Evolutionary conservation across 2,797 vertebrate species (phyloP), one percentile per base, ranked within the genome.

Genomic region (Lacerta agilis): DNA sequence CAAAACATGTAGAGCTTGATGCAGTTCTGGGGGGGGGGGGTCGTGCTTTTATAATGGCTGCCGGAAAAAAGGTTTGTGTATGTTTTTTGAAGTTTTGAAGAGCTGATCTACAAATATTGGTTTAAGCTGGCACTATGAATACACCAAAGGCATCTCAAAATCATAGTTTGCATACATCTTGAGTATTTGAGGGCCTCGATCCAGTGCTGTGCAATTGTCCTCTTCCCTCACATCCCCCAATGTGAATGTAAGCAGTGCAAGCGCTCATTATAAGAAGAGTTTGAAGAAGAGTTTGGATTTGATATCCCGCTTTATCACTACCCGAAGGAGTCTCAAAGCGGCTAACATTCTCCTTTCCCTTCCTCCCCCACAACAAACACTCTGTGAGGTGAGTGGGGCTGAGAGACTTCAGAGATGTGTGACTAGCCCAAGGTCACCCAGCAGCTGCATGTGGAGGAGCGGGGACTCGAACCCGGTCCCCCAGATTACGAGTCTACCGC

Each of bases 21-120:
- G 64, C 38, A 77, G 75, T 89, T 87, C 67, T 90, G 61, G 83
- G 82, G 83, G 92, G 86, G n/a, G n/a, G n/a, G n/a, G n/a, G n/a
- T n/a, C n/a, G 58, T 43, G 45, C 72, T 55, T 87, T 85, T 80
- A 58, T 81, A 49, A 87, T 78, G 8, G 58, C 25, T 15, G 10
- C 33, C 77, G 33, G 2, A 33, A 33, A 33, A 33, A 67, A 85
- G 85, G 81, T 49, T 15, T 86, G 18, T 86, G 58, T 20, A 41
- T 76, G 77, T 82, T 15, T 87, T 86, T 43, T 9, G 58, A 10
- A 86, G 64, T 85, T 81, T 85, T 79, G 33, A 58, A 72, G 49
- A 43, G 77, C 36, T 3, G 13, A 61, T 43, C 69, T 92, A 75
- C 83, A 76, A 83, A 81, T 87, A 67, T 58, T 25, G 86, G 5